Evolutionary conservation across 2,888 invertebrate genomes (phyloP), one percentile per base, ranked within the genome.

Genomic region (Drosophila algonquin): DNA sequence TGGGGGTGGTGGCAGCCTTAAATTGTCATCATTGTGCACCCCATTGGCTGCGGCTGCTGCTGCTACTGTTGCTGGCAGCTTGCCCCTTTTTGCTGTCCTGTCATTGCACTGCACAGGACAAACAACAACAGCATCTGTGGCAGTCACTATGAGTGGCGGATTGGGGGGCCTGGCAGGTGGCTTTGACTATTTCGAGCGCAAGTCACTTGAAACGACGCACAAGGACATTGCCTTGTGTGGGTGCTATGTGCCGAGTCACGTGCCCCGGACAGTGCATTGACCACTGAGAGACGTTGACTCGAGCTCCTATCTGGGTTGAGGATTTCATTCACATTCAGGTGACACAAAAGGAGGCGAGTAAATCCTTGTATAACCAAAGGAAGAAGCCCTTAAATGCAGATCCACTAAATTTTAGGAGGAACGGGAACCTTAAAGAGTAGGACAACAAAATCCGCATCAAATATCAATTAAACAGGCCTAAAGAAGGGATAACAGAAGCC

Each of bases 161-260:
- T 44, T 30, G 52, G 27, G 27, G 55, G 16, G 62, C 45, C 51
- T 21, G 57, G 57, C 55, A 45, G 73, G 47, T 63, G 72, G 55
- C 63, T 65, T 62, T 56, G 73, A 70, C 79, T 81, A 83, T 82
- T 82, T 81, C 74, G 67, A 82, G 77, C 75, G 73, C 79, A 87
- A 82, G 83, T 82, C 74, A 83, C 88, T 83, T 80, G 83, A 88
- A 86, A 80, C 76, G 80, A 82, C 83, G 73, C 62, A 75, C 86
- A 88, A 88, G 86, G 88, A 83, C 83, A 78, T 53, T 52, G 56
- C 27, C 53, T 54, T 48, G 63, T 60, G 63, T 71, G 70, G 67
- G 79, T 81, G 82, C 56, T 50, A 27, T 59, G 56, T 79, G 72
- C 72, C 62, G 53, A 52, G 82, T 87, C 88, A 85, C 82, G 87